phyloP scores from a whole-genome alignment of 2,888 invertebrate species.

The Stenodera caucasica region DNA sequence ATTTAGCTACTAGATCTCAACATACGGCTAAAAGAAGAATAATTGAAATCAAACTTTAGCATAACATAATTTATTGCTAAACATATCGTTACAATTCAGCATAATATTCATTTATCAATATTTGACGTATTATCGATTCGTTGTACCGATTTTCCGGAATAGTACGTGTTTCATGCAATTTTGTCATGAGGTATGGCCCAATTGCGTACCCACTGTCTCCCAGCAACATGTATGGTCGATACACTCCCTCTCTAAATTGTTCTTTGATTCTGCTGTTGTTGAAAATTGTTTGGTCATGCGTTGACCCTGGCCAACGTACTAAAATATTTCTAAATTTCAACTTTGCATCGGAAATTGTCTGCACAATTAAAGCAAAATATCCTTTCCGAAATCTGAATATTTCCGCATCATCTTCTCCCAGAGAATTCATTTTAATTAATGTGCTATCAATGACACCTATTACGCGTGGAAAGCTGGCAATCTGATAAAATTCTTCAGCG shows the following conservation, averaged over 20 bases:
- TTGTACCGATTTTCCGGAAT: conserved; percentile 17
- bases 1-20: too few species aligned
- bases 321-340: conserved; percentile 5
- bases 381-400: not conserved
- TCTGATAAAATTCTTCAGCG: too few species aligned
- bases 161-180: conserved; percentile 10
- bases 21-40: too few species aligned
- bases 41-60: too few species aligned
- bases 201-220: conserved; percentile 17
- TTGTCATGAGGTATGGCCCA: conserved; percentile 15
- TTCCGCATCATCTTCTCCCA: not conserved
- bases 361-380: conserved; percentile 5
- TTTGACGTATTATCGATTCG: conserved; percentile 10
- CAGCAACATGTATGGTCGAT: conserved; percentile 11
- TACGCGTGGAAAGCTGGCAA: too few species aligned
- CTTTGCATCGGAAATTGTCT: not conserved
- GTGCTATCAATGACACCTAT: too few species aligned
- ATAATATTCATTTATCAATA: conserved; percentile 7
- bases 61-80: too few species aligned
- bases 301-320: conserved; percentile 9
- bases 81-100: too few species aligned
- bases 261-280: conserved; percentile 31
- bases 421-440: too few species aligned
- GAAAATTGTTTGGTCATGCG: conserved; percentile 9
- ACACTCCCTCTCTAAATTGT: conserved; percentile 15